Base-by-base conservation (phyloP, 2,888 invertebrate genomes). In the Polymixis lichenea region DNA sequence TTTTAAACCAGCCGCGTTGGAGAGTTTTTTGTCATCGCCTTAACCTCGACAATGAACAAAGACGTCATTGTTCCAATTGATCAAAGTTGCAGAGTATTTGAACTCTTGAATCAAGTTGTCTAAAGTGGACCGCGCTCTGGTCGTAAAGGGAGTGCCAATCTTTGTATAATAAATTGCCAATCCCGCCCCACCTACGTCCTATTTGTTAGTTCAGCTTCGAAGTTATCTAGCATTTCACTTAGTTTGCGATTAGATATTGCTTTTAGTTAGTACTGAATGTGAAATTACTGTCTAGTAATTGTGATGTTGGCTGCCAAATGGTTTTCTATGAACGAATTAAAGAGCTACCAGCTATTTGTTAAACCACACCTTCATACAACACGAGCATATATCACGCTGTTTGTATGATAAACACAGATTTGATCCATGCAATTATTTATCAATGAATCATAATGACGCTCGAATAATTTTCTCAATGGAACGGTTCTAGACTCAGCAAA, bases 101-200 rank as follows among this genome's bases (percentile, higher is more conserved):
- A 77, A 62, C 74, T 82, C 83, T 82, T 75, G 43, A 75, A 77
- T 73, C 74, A 64, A 82, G 73, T 85, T 78, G 68, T 72, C 51
- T 58, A 53, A 83, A 73, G 77, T 77, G 66, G 62, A 75, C 62
- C 51, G 49, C 64, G 56, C 53, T 75, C 61, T 64, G 62, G 49
- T 69, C 80, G 86, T 86, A 83, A 85, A 80, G 83, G 86, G 83
- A 83, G 67, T 67, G 76, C 17, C 71, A 43, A 72, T 75, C 79
- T 77, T 80, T 85, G 86, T 83, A 72, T 83, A 75, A 83, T 85
- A 83, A 75, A 86, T 83, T 83, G 68, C 64, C 77, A 72, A 82
- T 75, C 73, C 65, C 72, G 73, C 61, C 78, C 68, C 72, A 76
- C 62, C 67, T 62, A 66, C 60, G 60, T 70, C 76, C 62, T 71